phyloP scores from a whole-genome alignment of 2,113 vertebrate species.

The Eudorcas thomsonii region DNA sequence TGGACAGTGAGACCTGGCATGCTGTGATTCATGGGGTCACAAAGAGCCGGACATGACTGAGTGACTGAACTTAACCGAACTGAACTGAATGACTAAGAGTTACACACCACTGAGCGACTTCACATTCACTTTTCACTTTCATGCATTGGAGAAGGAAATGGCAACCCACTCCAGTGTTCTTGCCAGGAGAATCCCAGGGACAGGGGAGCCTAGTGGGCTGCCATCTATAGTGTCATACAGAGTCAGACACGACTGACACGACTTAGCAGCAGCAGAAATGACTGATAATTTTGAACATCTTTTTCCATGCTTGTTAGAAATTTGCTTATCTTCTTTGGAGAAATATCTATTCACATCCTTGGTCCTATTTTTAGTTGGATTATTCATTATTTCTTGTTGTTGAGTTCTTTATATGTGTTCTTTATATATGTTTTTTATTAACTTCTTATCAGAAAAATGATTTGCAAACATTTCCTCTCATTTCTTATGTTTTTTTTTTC shows the following conservation, averaged over 20 bases:
- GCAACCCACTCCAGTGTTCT: too few relatives aligned
- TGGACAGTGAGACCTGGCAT: too few relatives aligned
- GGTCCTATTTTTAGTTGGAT: background rate
- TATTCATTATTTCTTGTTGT: background rate
- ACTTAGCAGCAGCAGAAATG: background rate
- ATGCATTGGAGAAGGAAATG: too few relatives aligned
- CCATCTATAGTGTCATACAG: accelerated
- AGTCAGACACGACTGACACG: accelerated
- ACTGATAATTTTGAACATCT: background rate
- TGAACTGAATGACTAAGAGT: too few relatives aligned
- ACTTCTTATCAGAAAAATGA: background rate
- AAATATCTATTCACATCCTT: background rate
- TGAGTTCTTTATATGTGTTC: background rate
- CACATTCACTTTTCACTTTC: too few relatives aligned
- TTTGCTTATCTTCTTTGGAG: background rate
- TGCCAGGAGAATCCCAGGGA: too few relatives aligned
- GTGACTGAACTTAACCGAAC: too few relatives aligned
- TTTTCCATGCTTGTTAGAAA: background rate
- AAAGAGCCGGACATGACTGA: accelerated
- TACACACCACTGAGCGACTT: too few relatives aligned
- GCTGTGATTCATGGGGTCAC: too few relatives aligned
- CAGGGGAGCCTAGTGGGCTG: too few relatives aligned
- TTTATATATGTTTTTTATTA: background rate
- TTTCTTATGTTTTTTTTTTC: background rate
- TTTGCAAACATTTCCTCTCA: background rate